phyloP scores from a whole-genome alignment of 2,888 invertebrate genomes.

The Lymantria dispar region DNA sequence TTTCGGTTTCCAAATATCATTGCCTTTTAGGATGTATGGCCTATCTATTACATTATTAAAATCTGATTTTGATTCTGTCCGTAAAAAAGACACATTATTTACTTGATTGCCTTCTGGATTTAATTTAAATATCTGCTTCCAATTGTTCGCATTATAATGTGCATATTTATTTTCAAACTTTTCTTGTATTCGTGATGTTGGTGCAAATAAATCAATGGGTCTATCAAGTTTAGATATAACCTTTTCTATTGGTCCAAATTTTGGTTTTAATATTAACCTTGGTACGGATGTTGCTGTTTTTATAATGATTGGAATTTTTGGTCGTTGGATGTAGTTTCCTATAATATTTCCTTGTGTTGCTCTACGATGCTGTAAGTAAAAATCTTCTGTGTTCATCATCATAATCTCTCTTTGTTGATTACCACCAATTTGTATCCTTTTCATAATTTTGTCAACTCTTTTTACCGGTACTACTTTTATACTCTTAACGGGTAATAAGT shows the following conservation, averaged over 20 bases:
- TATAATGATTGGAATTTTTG: neutral
- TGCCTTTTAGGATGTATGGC: slow-evolving; percentile 11
- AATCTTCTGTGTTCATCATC: slow-evolving; percentile 43
- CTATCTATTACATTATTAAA: slow-evolving; percentile 25
- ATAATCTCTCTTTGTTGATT: slow-evolving; percentile 37
- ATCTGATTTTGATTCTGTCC: slow-evolving; percentile 16
- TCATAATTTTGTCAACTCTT: slow-evolving; percentile 35
- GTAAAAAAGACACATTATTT: neutral
- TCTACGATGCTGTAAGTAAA: slow-evolving; percentile 38
- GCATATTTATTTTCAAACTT: neutral
- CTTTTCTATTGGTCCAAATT: slow-evolving; percentile 33
- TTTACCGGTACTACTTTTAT: slow-evolving; percentile 23
- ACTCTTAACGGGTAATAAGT: slow-evolving; percentile 33
- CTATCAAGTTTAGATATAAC: slow-evolving; percentile 6
- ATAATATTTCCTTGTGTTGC: slow-evolving; percentile 20
- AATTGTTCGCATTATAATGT: slow-evolving; percentile 28
- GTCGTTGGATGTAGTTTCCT: slow-evolving; percentile 8
- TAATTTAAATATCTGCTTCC: slow-evolving; percentile 37
- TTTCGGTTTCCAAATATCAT: neutral
- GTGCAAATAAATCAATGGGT: neutral
- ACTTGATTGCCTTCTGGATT: slow-evolving; percentile 11
- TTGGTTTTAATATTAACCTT: slow-evolving; percentile 39
- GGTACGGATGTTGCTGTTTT: slow-evolving; percentile 12
- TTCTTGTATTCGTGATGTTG: neutral
- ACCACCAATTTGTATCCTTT: slow-evolving; percentile 30